Conservation (phyloP, 1,140 invertebrate genomes). For the Megalopta genalis region DNA sequence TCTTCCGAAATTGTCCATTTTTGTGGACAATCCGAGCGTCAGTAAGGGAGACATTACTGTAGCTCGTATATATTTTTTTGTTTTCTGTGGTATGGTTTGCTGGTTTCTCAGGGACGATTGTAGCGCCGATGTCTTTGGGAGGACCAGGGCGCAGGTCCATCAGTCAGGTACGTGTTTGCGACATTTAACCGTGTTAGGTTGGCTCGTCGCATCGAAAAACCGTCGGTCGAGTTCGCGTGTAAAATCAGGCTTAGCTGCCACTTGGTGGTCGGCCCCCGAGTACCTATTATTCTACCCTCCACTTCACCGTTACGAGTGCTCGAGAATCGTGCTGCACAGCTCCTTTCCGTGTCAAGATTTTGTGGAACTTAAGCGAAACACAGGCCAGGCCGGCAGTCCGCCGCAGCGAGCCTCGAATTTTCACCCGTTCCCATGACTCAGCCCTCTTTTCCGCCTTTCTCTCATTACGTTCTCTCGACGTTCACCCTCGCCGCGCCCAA, state of each 20-base stretch:
- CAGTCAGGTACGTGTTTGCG: neutral
- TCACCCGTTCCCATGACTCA: constrained; percentile 23
- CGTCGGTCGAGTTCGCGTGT: neutral
- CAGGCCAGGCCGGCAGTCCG: too few species aligned
- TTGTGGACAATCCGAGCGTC: too few species aligned
- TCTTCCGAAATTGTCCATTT: too few species aligned
- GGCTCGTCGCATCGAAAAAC: neutral
- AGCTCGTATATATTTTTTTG: too few species aligned
- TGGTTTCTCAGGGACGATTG: too few species aligned
- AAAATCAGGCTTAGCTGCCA: constrained; percentile 27
- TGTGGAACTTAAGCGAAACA: constrained; percentile 34
- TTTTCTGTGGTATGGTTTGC: too few species aligned
- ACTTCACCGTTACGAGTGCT: constrained; percentile 26
- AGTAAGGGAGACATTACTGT: too few species aligned
- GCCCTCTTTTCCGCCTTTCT: constrained; percentile 1
- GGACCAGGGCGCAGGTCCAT: too few species aligned
- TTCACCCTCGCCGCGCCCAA: neutral
- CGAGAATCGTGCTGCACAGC: constrained; percentile 39
- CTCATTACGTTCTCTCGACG: neutral
- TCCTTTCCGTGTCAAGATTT: constrained; percentile 44
- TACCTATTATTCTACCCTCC: constrained; percentile 37
- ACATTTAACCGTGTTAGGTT: neutral
- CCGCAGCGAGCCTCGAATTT: constrained; percentile 13
- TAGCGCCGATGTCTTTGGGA: too few species aligned
- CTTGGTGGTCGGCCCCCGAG: constrained; percentile 17